Evolutionary conservation across 2,113 vertebrate genomes (phyloP).

Genomic region (Archilochus colubris): DNA sequence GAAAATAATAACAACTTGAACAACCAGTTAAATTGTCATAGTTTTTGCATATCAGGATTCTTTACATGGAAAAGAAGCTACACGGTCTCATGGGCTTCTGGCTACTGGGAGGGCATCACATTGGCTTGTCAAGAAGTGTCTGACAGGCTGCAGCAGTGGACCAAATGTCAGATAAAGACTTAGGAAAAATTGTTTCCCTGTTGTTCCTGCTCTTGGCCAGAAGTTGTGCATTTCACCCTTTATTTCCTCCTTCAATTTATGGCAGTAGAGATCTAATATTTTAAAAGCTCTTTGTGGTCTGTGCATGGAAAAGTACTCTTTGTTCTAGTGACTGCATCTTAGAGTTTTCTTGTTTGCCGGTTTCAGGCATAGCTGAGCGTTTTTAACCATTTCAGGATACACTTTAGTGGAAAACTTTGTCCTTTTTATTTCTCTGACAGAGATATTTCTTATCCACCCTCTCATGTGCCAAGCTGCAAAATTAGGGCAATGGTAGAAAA

Average conservation of each 20-base stretch:
- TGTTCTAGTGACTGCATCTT: neutral
- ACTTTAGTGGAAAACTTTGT: neutral
- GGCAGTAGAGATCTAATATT: neutral
- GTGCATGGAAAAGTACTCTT: conserved; percentile 19
- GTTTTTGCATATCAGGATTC: neutral
- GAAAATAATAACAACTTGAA: neutral
- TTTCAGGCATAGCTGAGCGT: neutral
- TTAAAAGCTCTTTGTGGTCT: conserved; percentile 38
- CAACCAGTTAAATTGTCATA: neutral
- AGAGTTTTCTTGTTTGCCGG: neutral
- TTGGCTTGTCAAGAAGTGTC: neutral
- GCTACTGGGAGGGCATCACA: neutral
- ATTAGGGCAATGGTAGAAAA: neutral
- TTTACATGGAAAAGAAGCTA: neutral
- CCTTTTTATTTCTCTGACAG: neutral
- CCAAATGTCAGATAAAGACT: neutral
- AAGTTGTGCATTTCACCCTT: neutral
- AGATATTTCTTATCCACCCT: neutral
- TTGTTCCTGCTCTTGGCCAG: neutral
- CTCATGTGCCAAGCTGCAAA: neutral
- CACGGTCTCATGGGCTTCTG: neutral
- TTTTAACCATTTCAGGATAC: neutral
- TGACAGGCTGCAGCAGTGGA: neutral
- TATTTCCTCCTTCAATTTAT: neutral
- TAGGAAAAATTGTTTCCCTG: conserved; percentile 1